These are phyloP conservation scores for Sycophila texana DNA, from an alignment of 2,888 invertebrate genomes.

Conservation along the genomic window DNA sequence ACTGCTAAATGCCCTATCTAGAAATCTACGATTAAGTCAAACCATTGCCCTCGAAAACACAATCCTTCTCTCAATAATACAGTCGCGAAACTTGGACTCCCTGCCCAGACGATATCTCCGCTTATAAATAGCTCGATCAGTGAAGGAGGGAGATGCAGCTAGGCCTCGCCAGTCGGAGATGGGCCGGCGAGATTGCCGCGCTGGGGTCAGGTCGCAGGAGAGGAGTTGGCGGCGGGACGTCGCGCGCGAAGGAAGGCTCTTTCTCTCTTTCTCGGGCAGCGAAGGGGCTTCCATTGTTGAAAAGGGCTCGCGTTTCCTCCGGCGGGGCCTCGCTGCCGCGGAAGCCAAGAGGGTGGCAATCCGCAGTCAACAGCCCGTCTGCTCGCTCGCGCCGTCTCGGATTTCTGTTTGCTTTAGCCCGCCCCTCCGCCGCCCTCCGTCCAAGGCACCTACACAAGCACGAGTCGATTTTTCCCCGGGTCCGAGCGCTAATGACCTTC, in stretches of 20 bases:
- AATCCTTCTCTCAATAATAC: no score
- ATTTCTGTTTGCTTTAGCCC: constrained; percentile 52
- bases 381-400: constrained; percentile 45
- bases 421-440: constrained; percentile 17
- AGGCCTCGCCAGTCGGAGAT: no score
- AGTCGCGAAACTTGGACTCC: no score
- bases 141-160: no score
- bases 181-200: no score
- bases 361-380: constrained; percentile 39
- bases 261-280: no score
- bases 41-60: no score
- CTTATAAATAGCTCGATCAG: no score
- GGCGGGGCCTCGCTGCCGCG: not conserved
- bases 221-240: not conserved
- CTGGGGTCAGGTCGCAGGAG: no score
- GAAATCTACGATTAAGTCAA: no score
- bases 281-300: constrained; percentile 43
- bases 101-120: no score
- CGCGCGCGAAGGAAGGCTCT: not conserved
- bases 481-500: not conserved
- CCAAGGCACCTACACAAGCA: constrained; percentile 1
- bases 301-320: constrained; percentile 44
- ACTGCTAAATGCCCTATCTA: no score
- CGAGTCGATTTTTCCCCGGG: not conserved
- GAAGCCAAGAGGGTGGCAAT: constrained; percentile 48